phyloP scores from a whole-genome alignment of 2,888 invertebrate genomes.

The Pristionchus mayeri region DNA sequence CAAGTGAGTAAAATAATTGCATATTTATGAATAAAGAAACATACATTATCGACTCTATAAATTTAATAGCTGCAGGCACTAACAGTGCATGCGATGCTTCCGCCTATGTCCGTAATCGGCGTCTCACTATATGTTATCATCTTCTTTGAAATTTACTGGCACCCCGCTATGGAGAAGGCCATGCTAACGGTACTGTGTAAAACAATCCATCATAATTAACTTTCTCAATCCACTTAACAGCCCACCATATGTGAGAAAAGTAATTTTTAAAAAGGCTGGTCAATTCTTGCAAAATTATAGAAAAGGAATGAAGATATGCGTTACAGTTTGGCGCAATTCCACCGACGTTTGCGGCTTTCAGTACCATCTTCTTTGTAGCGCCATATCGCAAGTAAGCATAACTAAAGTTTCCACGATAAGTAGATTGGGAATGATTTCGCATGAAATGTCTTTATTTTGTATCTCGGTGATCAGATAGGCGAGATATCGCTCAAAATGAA shows the following conservation, averaged over 20 bases:
- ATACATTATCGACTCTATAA: no score
- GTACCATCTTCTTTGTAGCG: neutral
- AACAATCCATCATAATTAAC: no score
- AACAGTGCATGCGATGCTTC: constrained; percentile 5
- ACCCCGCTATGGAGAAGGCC: neutral
- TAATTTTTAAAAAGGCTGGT: no score
- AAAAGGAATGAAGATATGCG: neutral
- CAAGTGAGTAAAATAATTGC: neutral
- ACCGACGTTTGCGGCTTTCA: neutral
- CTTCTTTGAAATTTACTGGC: neutral
- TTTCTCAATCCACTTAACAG: no score
- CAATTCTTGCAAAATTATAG: neutral
- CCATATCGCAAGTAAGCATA: neutral
- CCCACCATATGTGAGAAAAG: neutral
- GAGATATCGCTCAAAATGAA: no score
- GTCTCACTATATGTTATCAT: neutral
- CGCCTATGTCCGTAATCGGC: neutral
- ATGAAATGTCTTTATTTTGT: no score
- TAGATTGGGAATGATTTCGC: no score
- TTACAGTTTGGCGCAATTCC: neutral
- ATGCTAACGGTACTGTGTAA: neutral
- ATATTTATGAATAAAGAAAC: neutral
- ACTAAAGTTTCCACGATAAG: no score
- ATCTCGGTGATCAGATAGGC: no score
- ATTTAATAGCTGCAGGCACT: neutral